Evolutionary conservation across 2,113 vertebrate genomes (phyloP).

Genomic region (Sialia sialis): DNA sequence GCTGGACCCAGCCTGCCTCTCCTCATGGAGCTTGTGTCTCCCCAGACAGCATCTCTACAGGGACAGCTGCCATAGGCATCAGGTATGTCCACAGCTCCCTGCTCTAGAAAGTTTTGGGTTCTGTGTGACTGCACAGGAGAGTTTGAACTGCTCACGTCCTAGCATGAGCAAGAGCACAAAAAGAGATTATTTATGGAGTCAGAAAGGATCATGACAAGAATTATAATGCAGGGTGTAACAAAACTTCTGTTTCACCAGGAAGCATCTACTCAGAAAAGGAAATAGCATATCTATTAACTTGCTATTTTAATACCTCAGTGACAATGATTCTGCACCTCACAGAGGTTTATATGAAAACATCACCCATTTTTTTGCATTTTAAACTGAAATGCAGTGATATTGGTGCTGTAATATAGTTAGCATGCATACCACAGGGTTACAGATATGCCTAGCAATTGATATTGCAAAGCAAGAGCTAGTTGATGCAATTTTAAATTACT

Average conservation of each 20-base stretch:
- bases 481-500: neutral
- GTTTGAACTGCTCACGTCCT: neutral
- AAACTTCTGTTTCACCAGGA: neutral
- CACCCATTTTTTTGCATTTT: neutral
- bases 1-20: neutral
- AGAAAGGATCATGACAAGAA: neutral
- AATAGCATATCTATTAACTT: neutral
- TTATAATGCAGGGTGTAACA: neutral
- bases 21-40: neutral
- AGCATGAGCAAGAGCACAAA: neutral
- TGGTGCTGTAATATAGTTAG: too few relatives aligned
- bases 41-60: fast-evolving
- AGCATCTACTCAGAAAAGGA: neutral
- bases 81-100: fast-evolving
- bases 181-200: neutral
- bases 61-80: fast-evolving
- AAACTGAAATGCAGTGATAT: neutral
- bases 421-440: neutral
- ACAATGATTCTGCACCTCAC: neutral
- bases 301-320: neutral
- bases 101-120: neutral
- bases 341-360: neutral
- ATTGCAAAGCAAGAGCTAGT: neutral
- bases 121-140: fast-evolving
- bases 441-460: neutral